phyloP scores from a whole-genome alignment of 2,113 vertebrate genomes.

The Psophia crepitans region DNA sequence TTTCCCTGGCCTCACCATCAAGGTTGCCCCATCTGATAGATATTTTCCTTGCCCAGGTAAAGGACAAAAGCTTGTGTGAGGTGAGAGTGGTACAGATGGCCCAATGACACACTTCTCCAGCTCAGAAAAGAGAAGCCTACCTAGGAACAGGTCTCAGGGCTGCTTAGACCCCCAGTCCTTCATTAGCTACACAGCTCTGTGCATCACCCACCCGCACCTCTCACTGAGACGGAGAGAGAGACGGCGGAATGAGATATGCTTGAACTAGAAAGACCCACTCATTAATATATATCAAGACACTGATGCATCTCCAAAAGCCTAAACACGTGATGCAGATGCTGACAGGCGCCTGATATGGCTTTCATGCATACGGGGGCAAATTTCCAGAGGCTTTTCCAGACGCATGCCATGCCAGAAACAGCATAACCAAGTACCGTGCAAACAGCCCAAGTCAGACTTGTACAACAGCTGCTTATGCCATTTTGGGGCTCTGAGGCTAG shows the following conservation, averaged over 20 bases:
- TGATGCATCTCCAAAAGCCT: fast-evolving
- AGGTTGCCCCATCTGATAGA: no score
- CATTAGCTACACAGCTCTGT: no score
- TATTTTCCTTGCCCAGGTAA: not conserved
- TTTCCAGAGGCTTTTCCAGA: not conserved
- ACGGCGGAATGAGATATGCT: not conserved
- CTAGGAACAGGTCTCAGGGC: not conserved
- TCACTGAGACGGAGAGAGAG: no score
- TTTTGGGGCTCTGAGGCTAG: not conserved
- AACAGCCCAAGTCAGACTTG: not conserved
- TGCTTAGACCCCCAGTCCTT: not conserved
- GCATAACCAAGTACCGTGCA: fast-evolving
- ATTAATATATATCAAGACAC: not conserved
- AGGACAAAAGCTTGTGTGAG: not conserved
- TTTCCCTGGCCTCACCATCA: not conserved
- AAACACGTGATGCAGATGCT: fast-evolving
- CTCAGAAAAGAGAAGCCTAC: not conserved
- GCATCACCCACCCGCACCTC: no score
- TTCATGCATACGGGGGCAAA: not conserved
- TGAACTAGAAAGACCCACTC: fast-evolving
- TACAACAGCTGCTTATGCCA: not conserved
- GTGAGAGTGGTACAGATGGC: not conserved
- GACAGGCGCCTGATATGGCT: fast-evolving
- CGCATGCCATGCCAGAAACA: not conserved
- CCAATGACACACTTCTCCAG: not conserved